Evolutionary conservation across 2,113 vertebrate species (phyloP), one percentile per base, ranked within the genome.

Genomic region (Cromileptes altivelis): DNA sequence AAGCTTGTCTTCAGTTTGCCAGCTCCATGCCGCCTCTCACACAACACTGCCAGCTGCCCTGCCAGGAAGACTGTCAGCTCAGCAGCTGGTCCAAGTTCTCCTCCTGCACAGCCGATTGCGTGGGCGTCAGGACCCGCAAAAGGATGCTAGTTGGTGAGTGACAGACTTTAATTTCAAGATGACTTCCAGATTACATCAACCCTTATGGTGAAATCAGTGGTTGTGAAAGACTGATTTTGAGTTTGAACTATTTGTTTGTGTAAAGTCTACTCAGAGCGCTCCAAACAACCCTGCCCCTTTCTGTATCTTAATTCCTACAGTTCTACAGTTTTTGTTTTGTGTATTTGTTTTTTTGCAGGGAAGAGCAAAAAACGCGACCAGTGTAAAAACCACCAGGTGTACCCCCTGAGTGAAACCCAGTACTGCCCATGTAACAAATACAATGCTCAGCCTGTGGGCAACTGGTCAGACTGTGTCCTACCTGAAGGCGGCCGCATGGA

Each of bases 371-470:
- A 98, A 89, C 97, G 94, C 14, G 98, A 99, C 12, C 97, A 98
- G 84, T 99, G 98, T 89, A 98, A 96, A 93, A 98, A 99, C 92
- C 95, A 95, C 73, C 98, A 99, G 77, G 19, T 96, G 33, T 98
- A 97, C 89, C 97, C 98, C 1, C 87, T 99, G 81, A 97, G 94
- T 0, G 98, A 99, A 92, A 99, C 97, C 2, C 97, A 98, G 82
- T 98, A 98, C 78, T 99, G 98, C 84, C 98, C 97, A 0, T 99
- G 98, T 84, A 97, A 99, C 92, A 99, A 99, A 81, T 98, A 99
- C 89, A 99, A 96, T 0, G 97, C 98, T 13, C 98, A 98, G 90
- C 97, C 98, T 0, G 97, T 99, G 86, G 98, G 98, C 14, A 98
- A 99, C 84, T 99, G 98, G 98, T 99, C 98, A 0, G 98, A 99